A percentile compares a stretch with the other conserved stretches of the same genome.
Evolutionary conservation across 1,140 invertebrate species (phyloP).

Genomic region (Ips nitidus): DNA sequence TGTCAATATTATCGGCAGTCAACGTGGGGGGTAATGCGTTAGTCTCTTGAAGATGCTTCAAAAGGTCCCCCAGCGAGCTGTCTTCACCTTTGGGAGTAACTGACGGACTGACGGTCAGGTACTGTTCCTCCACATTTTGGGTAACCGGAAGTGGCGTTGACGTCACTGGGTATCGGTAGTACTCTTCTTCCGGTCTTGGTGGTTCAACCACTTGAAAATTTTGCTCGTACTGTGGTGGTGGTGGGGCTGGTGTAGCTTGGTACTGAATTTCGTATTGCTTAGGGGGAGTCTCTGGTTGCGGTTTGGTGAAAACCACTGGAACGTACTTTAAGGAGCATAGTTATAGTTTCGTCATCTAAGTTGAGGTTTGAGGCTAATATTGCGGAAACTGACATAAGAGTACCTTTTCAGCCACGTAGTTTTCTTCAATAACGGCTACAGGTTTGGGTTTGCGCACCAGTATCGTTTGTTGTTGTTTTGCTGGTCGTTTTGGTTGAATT

Average conservation of each 20-base stretch:
- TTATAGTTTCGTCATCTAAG: background rate
- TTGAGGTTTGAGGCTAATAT: too few relatives aligned
- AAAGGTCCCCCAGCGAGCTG: slow-evolving; percentile 53
- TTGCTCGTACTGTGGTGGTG: slow-evolving; percentile 3
- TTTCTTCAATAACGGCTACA: slow-evolving; percentile 28
- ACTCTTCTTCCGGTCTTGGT: background rate
- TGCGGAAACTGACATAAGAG: background rate
- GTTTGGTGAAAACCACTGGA: slow-evolving; percentile 8
- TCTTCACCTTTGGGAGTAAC: slow-evolving; percentile 39
- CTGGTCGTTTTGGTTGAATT: slow-evolving; percentile 12
- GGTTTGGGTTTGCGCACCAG: slow-evolving; percentile 26
- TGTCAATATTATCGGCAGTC: slow-evolving; percentile 73
- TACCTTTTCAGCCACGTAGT: slow-evolving; percentile 33
- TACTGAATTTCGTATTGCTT: slow-evolving; percentile 24
- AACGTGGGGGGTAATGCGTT: slow-evolving; percentile 73
- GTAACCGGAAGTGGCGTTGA: background rate
- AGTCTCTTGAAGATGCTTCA: slow-evolving; percentile 68
- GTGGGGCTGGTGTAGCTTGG: slow-evolving; percentile 23
- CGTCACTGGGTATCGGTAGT: background rate
- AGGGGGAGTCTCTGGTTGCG: slow-evolving; percentile 21
- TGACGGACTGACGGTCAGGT: background rate
- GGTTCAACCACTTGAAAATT: slow-evolving; percentile 3
- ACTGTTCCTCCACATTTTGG: background rate
- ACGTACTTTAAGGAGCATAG: slow-evolving; percentile 13
- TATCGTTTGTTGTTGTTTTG: slow-evolving; percentile 6